These are phyloP conservation scores for Actenoides hombroni DNA, from an alignment of 2,113 vertebrate species.

Conservation along the genomic window DNA sequence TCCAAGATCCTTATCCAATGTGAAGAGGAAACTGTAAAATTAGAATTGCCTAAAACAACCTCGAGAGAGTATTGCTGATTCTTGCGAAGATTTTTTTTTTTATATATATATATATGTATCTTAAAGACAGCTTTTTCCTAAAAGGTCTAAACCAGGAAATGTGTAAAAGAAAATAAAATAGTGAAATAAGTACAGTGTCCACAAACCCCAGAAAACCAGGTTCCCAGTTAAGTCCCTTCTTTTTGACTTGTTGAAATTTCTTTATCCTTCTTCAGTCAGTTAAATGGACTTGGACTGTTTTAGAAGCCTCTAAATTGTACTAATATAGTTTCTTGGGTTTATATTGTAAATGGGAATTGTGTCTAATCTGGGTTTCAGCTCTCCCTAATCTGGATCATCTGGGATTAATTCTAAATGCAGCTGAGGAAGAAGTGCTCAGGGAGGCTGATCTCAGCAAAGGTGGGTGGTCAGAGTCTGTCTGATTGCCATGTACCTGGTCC, in stretches of 20 bases:
- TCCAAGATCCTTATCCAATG: conserved; percentile 51
- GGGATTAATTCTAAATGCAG: background rate
- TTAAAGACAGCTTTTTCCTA: background rate
- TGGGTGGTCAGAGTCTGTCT: accelerated
- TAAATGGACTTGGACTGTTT: background rate
- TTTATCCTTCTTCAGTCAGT: background rate
- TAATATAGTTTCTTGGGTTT: background rate
- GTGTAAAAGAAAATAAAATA: background rate
- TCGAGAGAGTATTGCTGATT: background rate
- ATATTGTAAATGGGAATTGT: background rate
- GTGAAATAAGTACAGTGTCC: background rate
- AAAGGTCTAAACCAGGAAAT: background rate
- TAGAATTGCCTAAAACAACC: conserved; percentile 14
- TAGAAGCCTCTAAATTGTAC: background rate
- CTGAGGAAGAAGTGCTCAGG: background rate
- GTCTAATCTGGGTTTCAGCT: background rate
- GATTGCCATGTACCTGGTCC: background rate
- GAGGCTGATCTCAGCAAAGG: background rate
- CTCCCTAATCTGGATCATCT: background rate
- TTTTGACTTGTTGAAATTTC: background rate
- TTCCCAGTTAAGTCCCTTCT: background rate
- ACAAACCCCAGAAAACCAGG: background rate
- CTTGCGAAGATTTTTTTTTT: background rate
- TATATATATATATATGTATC: background rate
- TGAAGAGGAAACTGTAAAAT: conserved; percentile 51